Conservation (phyloP, 2,797 vertebrate genomes). For the Catharus ustulatus region DNA sequence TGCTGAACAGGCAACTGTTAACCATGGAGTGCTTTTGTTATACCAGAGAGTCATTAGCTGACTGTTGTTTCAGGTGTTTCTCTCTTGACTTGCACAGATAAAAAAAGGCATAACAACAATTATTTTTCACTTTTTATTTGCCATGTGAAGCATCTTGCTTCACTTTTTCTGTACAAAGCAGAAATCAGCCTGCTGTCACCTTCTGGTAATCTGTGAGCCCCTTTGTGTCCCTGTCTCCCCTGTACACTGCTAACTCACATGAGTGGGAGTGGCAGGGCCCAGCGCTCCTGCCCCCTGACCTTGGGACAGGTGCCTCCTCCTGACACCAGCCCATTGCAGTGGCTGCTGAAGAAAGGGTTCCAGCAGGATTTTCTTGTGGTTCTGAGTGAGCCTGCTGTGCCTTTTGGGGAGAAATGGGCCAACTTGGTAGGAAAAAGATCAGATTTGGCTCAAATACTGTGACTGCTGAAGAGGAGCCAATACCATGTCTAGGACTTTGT, state of each 20-base stretch:
- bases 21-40: not conserved
- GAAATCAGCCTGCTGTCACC: not conserved
- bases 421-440: not conserved
- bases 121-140: not conserved
- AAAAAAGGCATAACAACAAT: not conserved
- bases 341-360: not conserved
- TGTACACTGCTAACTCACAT: fast-evolving
- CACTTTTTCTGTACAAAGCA: not conserved
- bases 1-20: not conserved
- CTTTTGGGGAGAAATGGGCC: not conserved
- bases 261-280: fast-evolving
- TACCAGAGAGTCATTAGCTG: not conserved
- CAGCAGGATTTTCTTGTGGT: not conserved
- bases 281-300: not conserved
- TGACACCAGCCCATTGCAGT: not conserved
- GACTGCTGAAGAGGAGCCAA: not conserved
- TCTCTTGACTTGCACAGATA: not conserved
- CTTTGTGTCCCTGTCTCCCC: not conserved
- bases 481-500: not conserved
- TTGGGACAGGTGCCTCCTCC: not conserved
- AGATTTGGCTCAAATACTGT: not conserved
- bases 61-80: not conserved
- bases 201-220: not conserved
- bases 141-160: not conserved
- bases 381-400: not conserved